Percentiles rank a stretch among this genome's conserved stretches.
Evolutionary conservation across 2,888 invertebrate species (phyloP).

Genomic region (Unio pictorum): DNA sequence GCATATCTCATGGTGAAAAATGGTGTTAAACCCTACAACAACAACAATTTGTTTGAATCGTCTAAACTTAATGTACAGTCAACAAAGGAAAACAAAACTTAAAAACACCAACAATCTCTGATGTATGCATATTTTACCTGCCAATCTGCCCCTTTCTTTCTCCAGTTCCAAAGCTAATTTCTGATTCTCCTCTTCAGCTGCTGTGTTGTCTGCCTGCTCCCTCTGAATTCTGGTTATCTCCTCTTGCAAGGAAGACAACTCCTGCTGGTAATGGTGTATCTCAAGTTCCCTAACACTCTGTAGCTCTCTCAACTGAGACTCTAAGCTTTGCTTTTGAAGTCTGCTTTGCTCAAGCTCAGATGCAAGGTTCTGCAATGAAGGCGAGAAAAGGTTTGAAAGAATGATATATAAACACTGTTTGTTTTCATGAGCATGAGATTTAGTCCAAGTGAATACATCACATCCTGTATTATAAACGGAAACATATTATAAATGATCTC

Average conservation of each 20-base stretch:
- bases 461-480: too few species aligned
- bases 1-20: too few species aligned
- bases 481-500: too few species aligned
- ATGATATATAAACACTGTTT: not conserved
- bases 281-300: conserved; percentile 43
- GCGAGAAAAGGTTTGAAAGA: not conserved
- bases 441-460: too few species aligned
- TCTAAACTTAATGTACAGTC: not conserved
- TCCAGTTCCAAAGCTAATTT: conserved; percentile 68
- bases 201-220: conserved; percentile 36
- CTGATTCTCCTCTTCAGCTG: conserved; percentile 53
- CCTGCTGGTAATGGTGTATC: conserved; percentile 45
- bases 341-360: conserved; percentile 50
- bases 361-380: conserved; percentile 49
- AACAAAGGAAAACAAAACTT: not conserved
- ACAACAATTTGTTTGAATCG: not conserved
- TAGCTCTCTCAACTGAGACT: conserved; percentile 43
- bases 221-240: conserved; percentile 37
- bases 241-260: conserved; percentile 47
- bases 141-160: conserved; percentile 69
- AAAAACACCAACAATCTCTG: too few species aligned
- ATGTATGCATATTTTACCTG: conserved; percentile 44
- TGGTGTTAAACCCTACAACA: too few species aligned
- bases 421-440: too few species aligned
- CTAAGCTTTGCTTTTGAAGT: conserved; percentile 48